A percentile compares a stretch with the other conserved stretches of the same genome.
phyloP scores from a whole-genome alignment of 30 jellyfish, hydroid and myxozoan genomes.

The Rhopilema esculentum region DNA sequence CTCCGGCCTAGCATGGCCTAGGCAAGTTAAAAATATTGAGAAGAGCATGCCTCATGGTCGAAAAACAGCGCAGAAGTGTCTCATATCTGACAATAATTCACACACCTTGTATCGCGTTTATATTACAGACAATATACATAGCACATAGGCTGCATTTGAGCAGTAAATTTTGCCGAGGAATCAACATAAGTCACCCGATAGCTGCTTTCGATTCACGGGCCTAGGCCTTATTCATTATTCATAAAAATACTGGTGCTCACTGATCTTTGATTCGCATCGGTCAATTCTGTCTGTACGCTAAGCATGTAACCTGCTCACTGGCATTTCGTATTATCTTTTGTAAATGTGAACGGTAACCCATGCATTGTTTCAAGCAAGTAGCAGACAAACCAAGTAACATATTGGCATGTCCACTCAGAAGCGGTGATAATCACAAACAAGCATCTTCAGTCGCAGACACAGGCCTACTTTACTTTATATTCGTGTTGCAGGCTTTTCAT shows the following conservation, averaged over 20 bases:
- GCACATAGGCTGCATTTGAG: neutral
- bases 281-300: conserved; percentile 22
- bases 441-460: no score
- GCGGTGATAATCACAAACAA: neutral
- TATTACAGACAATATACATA: neutral
- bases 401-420: neutral
- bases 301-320: neutral
- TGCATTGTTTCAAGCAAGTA: neutral
- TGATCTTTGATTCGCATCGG: conserved; percentile 34
- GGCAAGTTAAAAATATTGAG: conserved; percentile 2
- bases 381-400: neutral
- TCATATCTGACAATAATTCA: neutral
- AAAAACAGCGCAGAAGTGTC: neutral
- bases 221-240: conserved; percentile 39
- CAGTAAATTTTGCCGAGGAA: neutral
- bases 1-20: conserved; percentile 94
- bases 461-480: no score
- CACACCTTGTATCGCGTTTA: neutral
- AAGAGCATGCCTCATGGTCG: conserved; percentile 68
- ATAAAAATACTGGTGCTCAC: conserved; percentile 14
- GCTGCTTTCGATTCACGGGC: conserved; percentile 46
- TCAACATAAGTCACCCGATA: neutral
- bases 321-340: neutral
- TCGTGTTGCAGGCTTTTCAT: neutral
- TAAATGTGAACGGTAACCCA: neutral